These are phyloP conservation scores for Baryphthengus martii DNA, from an alignment of 2,113 vertebrate species.

Conservation along the genomic window DNA sequence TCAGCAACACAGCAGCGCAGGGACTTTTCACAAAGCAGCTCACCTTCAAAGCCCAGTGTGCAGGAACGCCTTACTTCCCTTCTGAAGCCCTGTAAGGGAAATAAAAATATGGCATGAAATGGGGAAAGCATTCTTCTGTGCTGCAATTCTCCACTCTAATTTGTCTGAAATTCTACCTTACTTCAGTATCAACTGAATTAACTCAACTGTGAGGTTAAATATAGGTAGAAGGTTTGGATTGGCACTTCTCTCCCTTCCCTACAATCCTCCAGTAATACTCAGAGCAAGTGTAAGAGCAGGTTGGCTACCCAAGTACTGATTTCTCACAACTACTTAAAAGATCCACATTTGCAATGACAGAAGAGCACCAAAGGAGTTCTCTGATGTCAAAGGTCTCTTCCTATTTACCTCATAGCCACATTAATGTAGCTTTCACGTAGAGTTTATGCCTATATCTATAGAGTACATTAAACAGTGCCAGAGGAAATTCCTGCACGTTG, in stretches of 20 bases:
- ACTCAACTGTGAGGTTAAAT: constrained; percentile 1
- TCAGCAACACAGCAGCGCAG: constrained; percentile 5
- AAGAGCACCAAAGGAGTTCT: neutral
- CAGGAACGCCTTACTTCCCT: neutral
- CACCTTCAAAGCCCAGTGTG: constrained; percentile 5
- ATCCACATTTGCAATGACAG: neutral
- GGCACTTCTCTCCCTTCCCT: neutral
- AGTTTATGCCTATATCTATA: neutral
- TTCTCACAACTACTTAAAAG: neutral
- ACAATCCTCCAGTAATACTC: neutral
- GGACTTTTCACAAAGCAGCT: constrained; percentile 27
- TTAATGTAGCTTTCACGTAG: neutral
- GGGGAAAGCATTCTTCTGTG: neutral
- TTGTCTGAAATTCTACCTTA: neutral
- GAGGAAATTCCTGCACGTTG: rapidly evolving
- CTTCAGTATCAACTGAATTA: neutral
- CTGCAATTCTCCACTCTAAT: neutral
- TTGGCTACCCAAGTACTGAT: neutral
- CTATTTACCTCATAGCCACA: neutral
- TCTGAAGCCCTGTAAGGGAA: neutral
- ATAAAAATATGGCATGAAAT: neutral
- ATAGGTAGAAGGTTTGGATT: neutral
- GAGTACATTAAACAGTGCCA: neutral
- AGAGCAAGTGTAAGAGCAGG: neutral
- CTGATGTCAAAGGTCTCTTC: neutral